phyloP scores from a whole-genome alignment of 92 coral and sea anemone species.

The Zoanthus solanderi region DNA sequence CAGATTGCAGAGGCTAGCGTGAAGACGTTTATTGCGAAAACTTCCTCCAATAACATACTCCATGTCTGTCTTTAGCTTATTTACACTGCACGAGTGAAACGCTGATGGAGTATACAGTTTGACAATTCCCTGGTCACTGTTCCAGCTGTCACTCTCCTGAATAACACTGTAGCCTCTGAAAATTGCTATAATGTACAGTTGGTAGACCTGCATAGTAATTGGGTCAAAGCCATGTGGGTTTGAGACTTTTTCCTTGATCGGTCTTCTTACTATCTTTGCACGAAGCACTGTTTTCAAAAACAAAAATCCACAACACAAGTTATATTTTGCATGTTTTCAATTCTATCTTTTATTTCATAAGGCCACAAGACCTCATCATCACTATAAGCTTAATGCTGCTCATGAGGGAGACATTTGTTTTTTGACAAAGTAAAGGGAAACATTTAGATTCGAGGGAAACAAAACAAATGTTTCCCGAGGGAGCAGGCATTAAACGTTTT shows the following conservation, averaged over 20 bases:
- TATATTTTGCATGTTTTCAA: not conserved
- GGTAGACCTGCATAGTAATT: conserved; percentile 10
- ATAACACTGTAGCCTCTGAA: not conserved
- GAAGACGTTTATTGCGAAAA: not conserved
- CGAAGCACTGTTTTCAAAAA: conserved; percentile 6
- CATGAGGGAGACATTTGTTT: too few species aligned
- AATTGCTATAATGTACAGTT: conserved; percentile 10
- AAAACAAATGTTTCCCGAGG: too few species aligned
- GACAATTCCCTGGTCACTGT: conserved; percentile 1
- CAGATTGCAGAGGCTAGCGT: not conserved
- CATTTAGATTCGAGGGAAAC: too few species aligned
- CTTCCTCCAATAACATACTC: conserved; percentile 7
- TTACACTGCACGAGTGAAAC: not conserved
- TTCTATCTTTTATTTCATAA: too few species aligned
- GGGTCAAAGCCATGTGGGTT: not conserved
- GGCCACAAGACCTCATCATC: too few species aligned
- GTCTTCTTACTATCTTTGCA: conserved; percentile 15
- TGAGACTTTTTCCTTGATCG: not conserved
- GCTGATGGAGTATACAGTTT: conserved; percentile 5
- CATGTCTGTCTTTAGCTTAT: not conserved
- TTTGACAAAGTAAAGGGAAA: too few species aligned
- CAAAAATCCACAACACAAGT: not conserved
- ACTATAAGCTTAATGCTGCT: too few species aligned
- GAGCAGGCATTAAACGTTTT: too few species aligned
- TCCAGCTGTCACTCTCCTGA: not conserved